Base-by-base conservation (phyloP, 1,140 invertebrate genomes). In the Luehdorfia chinensis region DNA sequence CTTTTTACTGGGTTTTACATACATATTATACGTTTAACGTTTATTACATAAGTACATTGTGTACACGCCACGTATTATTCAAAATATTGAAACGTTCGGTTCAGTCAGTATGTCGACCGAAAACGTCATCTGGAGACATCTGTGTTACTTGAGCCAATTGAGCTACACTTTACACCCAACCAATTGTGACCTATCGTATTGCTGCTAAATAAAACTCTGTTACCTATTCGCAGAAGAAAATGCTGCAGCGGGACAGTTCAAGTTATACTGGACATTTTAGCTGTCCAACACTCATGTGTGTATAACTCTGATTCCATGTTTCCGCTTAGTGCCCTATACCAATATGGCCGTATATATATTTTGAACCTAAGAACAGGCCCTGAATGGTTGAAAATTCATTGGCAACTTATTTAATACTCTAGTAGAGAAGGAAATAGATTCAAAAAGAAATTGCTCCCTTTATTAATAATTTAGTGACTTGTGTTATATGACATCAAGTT, bases 61-160 rank as follows among this genome's bases (percentile, higher is more conserved):
- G n/a, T n/a, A n/a, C n/a, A n/a, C n/a, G n/a, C n/a, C n/a, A n/a
- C n/a, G n/a, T n/a, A n/a, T n/a, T n/a, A n/a, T n/a, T n/a, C n/a
- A n/a, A n/a, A n/a, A n/a, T n/a, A n/a, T n/a, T n/a, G n/a, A n/a
- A n/a, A n/a, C n/a, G n/a, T n/a, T n/a, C n/a, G n/a, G n/a, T n/a
- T n/a, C n/a, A 60, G 49, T 27, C 50, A 30, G 58, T 60, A 52
- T 59, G 50, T 55, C 65, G 56, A 59, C 55, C 46, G 13, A 57
- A 59, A 62, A 44, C 37, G 46, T 55, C 59, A 54, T 71, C 71
- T 69, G 49, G 59, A 74, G 72, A 75, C 64, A 62, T 54, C 54
- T 64, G 56, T 60, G 66, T 74, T 77, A 80, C 76, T 79, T 72
- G 60, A 79, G 65, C 74, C 78, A 83, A 83, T 81, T 85, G 75